Conservation (phyloP, 64 coral and sea anemone genomes). For the Porites lutea region DNA sequence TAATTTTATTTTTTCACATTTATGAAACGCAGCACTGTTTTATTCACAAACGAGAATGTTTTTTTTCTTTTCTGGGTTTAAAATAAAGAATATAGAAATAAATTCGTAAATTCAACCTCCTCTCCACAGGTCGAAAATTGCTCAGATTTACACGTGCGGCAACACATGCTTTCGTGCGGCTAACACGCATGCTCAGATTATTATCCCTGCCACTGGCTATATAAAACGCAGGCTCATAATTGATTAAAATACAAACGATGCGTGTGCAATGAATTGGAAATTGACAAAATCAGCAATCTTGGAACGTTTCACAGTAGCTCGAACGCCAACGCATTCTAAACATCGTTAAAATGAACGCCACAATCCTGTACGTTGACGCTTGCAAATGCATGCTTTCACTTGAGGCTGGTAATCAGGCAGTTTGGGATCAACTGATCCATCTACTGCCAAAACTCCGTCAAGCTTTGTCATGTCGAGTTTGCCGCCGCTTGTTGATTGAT, state of each 20-base stretch:
- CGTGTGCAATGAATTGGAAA: neutral
- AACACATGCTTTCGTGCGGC: neutral
- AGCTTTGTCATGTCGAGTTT: conserved; percentile 93
- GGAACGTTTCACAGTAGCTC: neutral
- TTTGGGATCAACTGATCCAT: conserved; percentile 84
- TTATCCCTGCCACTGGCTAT: neutral
- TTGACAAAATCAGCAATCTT: neutral
- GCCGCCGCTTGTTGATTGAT: conserved; percentile 87
- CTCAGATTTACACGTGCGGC: neutral
- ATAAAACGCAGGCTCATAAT: conserved; percentile 2
- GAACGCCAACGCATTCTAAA: neutral
- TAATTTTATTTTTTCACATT: neutral
- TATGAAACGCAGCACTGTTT: neutral
- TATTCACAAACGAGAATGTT: neutral
- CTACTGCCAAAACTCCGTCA: conserved; percentile 87
- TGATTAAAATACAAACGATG: neutral
- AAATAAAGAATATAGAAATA: neutral
- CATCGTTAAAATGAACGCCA: conserved; percentile 73
- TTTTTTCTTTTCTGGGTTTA: neutral
- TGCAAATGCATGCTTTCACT: conserved; percentile 91
- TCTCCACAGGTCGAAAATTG: neutral
- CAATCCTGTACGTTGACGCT: conserved; percentile 91
- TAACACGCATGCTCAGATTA: neutral
- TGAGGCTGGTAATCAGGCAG: conserved; percentile 39
- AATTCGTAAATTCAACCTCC: neutral